Evolutionary conservation across 1,140 invertebrate genomes (phyloP).

Genomic region (Lethrus apterus): DNA sequence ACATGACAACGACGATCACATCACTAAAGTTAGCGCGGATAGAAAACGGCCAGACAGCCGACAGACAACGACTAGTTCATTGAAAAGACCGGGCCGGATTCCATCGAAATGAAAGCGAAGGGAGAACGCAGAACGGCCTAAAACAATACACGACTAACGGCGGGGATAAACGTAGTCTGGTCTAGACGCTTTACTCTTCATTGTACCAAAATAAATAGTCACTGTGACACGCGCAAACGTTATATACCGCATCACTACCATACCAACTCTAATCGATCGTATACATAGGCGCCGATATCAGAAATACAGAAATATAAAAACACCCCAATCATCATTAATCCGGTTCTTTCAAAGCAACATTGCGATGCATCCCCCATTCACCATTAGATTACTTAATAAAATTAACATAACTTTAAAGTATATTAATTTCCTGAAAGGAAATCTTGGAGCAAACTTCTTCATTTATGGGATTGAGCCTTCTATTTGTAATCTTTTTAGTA

Average conservation of each 20-base stretch:
- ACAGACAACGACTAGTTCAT: constrained; percentile 18
- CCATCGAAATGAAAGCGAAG: constrained; percentile 25
- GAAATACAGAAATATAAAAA: too few relatives aligned
- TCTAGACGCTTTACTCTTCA: constrained; percentile 14
- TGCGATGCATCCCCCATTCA: constrained; percentile 1
- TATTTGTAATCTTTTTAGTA: too few relatives aligned
- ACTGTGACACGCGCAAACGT: too few relatives aligned
- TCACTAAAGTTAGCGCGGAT: constrained; percentile 14
- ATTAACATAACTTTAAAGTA: too few relatives aligned
- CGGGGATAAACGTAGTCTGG: constrained; percentile 10
- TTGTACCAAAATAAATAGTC: constrained; percentile 12
- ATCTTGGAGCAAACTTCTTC: too few relatives aligned
- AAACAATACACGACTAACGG: constrained; percentile 14
- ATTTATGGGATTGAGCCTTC: too few relatives aligned
- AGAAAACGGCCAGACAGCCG: constrained; percentile 19
- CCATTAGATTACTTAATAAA: background rate
- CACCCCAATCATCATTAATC: constrained; percentile 5
- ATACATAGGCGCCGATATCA: background rate
- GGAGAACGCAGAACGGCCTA: constrained; percentile 18
- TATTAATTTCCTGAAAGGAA: too few relatives aligned
- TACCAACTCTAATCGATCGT: background rate
- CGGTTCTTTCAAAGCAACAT: constrained; percentile 2
- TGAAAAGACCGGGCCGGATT: constrained; percentile 16
- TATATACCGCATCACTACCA: background rate
- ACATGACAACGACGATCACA: constrained; percentile 15